Evolutionary conservation across 2,888 invertebrate genomes (phyloP), one percentile per base, ranked within the genome.

Genomic region (Phymatocera aterrima): DNA sequence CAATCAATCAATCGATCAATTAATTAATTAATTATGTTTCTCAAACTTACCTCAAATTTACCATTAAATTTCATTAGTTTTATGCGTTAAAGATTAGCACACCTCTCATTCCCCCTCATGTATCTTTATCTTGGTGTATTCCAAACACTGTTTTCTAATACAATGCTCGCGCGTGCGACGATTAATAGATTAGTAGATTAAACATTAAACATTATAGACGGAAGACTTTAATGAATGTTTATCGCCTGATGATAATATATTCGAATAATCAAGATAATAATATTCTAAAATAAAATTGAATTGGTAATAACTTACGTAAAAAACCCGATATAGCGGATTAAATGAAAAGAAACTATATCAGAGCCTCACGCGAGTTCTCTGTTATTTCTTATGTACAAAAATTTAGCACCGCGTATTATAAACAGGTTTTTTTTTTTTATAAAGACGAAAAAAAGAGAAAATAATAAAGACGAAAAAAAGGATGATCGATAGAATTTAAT

Each of bases 401-500:
- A 18, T 64, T 64, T 64, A 57, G 34, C 64, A 64, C 64, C 64
- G n/a, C 37, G 21, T 24, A 57, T 57, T 57, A 12, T 28, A 57
- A 57, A 15, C 28, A 2, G 28, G 3, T 6, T 46, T 15, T n/a
- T 46, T 46, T 46, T 15, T 46, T 46, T 46, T 46, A 12, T 24
- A 10, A 18, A 0, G 6, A 21, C 2, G 18, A 18, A 18, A 54
- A 24, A 3, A 2, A 54, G 6, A 1, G 54, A 21, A 24, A 3
- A 6, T 28, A 21, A 28, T 57, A 4, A 57, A 57, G 18, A 64
- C 18, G 18, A 6, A 34, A 64, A 12, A 37, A 21, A 64, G n/a
- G 37, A 37, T 18, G 37, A 37, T 60, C 31, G 12, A 15, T 74
- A 74, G 18, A 28, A 37, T 75, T 64, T 92, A 95, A 89, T 95